Percentiles rank a stretch among this genome's conserved stretches.
Evolutionary conservation across 2,888 invertebrate genomes (phyloP).

Genomic region (Cheilosia vernalis): DNA sequence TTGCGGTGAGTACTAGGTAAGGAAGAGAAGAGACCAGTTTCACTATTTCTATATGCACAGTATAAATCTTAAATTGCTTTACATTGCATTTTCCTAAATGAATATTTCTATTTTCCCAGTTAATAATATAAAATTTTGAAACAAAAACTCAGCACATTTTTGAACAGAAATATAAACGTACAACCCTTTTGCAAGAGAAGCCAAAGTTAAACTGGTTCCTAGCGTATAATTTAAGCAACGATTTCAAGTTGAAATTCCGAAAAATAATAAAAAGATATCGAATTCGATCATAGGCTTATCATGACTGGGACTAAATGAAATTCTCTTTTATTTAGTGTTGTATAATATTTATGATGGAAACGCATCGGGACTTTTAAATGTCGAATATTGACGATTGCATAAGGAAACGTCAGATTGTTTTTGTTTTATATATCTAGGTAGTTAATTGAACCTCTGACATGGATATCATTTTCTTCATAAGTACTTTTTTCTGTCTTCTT

Average conservation of each 20-base stretch:
- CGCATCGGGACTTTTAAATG: constrained; percentile 11
- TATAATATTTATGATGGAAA: constrained; percentile 10
- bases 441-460: no score
- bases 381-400: constrained; percentile 1
- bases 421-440: constrained; percentile 16
- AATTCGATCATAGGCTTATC: constrained; percentile 56
- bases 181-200: constrained; percentile 37
- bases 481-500: no score
- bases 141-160: constrained; percentile 53
- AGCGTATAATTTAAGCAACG: constrained; percentile 4
- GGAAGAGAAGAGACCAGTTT: neutral
- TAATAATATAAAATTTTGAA: neutral
- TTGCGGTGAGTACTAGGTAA: constrained; percentile 79
- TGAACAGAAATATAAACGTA: constrained; percentile 11
- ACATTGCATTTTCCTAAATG: constrained; percentile 37
- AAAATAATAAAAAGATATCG: constrained; percentile 49
- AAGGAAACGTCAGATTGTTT: neutral
- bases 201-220: constrained; percentile 35
- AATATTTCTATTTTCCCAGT: neutral
- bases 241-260: constrained; percentile 84
- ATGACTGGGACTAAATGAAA: constrained; percentile 2
- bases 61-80: neutral
- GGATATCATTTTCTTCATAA: no score
- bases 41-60: neutral
- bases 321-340: constrained; percentile 20